Conservation (phyloP, 2,113 vertebrate genomes). For the Clinocottus analis region DNA sequence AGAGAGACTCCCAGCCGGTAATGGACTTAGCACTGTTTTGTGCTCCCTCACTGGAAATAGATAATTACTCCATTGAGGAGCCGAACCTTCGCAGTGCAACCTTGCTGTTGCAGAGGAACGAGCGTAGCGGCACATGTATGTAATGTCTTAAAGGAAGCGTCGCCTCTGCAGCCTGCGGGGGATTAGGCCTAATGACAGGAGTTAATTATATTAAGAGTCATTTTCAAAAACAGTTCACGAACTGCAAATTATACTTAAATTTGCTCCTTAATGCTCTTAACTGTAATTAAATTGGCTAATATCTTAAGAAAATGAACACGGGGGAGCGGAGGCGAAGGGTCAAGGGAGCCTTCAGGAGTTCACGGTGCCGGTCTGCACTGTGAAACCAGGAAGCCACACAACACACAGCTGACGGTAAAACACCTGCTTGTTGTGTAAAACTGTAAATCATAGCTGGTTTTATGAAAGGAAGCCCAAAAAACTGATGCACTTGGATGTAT, state of each 20-base stretch:
- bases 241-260: conserved; percentile 89
- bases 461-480: too few species aligned
- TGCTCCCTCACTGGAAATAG: conserved; percentile 61
- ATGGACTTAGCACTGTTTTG: conserved; percentile 71
- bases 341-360: conserved; percentile 60
- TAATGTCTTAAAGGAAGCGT: conserved; percentile 81
- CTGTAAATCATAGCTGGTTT: too few species aligned
- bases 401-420: too few species aligned
- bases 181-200: conserved; percentile 88
- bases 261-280: conserved; percentile 86
- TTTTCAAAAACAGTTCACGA: conserved; percentile 90
- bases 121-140: conserved; percentile 76
- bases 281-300: conserved; percentile 86
- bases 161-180: conserved; percentile 82
- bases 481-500: too few species aligned
- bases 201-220: conserved; percentile 90
- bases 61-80: conserved; percentile 76
- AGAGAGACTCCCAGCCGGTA: conserved; percentile 61
- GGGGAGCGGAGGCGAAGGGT: conserved; percentile 66
- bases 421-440: too few species aligned
- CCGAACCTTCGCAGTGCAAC: conserved; percentile 70
- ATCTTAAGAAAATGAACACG: conserved; percentile 76
- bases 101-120: conserved; percentile 69
- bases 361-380: too few species aligned
- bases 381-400: not conserved